These are phyloP conservation scores for Trachelus iudaicus DNA, from an alignment of 2,888 invertebrate genomes.

Conservation along the genomic window DNA sequence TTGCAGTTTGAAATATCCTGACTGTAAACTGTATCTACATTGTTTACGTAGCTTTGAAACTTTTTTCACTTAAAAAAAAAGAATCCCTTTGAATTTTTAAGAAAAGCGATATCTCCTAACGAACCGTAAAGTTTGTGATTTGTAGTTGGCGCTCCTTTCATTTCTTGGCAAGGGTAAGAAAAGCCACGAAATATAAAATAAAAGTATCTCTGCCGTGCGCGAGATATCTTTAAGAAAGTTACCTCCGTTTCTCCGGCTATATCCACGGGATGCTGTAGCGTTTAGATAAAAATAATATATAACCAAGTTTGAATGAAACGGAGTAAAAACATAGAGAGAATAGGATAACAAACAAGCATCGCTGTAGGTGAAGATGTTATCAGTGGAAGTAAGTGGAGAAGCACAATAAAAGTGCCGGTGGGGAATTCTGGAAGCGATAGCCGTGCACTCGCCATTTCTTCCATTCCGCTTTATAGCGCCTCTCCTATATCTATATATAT, in stretches of 20 bases:
- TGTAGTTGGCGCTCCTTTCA: neutral
- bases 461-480: constrained; percentile 19
- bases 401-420: constrained; percentile 18
- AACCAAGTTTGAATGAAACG: constrained; percentile 3
- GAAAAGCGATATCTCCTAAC: neutral
- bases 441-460: constrained; percentile 1
- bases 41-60: neutral
- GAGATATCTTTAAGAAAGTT: neutral
- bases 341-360: constrained; percentile 13
- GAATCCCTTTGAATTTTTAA: neutral
- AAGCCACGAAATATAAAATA: neutral
- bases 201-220: neutral
- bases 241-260: neutral
- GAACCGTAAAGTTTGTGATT: neutral
- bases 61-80: neutral
- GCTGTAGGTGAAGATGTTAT: constrained; percentile 23
- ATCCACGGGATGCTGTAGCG: constrained; percentile 4
- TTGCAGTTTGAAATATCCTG: neutral
- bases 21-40: neutral
- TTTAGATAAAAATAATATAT: constrained; percentile 16
- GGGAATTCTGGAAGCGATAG: constrained; percentile 24
- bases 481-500: constrained; percentile 20
- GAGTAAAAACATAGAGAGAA: constrained; percentile 6
- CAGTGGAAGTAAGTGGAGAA: constrained; percentile 1
- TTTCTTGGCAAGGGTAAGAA: neutral